These are phyloP conservation scores for Trissolcus japonicus DNA, from an alignment of 2,888 invertebrate species.

Conservation along the genomic window DNA sequence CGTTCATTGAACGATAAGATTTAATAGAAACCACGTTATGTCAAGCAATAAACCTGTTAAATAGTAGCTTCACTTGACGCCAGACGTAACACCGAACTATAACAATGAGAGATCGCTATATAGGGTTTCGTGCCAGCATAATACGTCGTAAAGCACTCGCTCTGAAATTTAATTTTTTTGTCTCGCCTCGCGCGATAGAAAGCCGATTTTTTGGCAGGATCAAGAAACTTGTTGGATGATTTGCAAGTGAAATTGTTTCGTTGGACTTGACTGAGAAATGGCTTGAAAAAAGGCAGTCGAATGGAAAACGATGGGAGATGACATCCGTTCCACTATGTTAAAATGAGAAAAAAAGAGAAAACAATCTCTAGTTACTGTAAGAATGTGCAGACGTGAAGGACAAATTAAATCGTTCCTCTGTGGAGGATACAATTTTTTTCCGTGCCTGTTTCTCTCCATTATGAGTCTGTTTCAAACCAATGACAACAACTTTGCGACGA, in stretches of 20 bases:
- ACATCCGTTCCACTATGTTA: conserved; percentile 20
- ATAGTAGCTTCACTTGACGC: too few species aligned
- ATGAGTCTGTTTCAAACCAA: background rate
- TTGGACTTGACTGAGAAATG: background rate
- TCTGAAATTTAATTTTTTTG: too few species aligned
- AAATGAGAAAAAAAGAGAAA: conserved; percentile 24
- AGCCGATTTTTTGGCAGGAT: background rate
- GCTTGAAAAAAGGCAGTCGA: too few species aligned
- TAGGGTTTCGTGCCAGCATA: too few species aligned
- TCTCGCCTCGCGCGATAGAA: background rate
- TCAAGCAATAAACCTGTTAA: conserved; percentile 3
- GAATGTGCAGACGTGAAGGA: conserved; percentile 2
- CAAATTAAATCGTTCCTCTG: conserved; percentile 7
- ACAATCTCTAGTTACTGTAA: conserved; percentile 3
- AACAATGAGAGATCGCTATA: too few species aligned
- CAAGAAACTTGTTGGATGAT: background rate
- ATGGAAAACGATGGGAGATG: conserved; percentile 1
- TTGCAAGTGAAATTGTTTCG: background rate
- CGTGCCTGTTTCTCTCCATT: background rate
- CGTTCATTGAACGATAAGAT: too few species aligned
- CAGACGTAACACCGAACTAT: too few species aligned
- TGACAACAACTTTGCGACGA: background rate
- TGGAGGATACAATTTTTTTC: conserved; percentile 1
- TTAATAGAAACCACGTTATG: background rate
- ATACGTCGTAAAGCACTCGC: too few species aligned